phyloP scores from a whole-genome alignment of 2,797 vertebrate genomes.

The Sebastes iracundus region DNA sequence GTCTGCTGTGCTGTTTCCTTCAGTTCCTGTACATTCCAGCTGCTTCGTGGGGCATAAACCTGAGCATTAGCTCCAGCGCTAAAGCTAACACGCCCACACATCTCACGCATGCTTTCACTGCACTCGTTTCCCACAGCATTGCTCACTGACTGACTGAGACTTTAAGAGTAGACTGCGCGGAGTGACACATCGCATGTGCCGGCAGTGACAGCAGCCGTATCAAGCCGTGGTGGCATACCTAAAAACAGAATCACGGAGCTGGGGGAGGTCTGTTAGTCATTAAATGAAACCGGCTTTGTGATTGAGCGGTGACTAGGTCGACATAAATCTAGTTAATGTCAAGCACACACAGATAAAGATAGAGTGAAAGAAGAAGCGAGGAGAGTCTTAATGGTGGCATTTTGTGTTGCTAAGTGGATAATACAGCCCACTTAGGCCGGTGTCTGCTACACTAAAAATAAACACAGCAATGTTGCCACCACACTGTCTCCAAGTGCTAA shows the following conservation, averaged over 20 bases:
- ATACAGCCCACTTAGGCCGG: constrained; percentile 31
- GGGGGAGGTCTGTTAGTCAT: constrained; percentile 37
- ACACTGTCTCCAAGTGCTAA: constrained; percentile 42
- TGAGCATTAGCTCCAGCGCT: constrained; percentile 64
- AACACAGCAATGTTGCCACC: constrained; percentile 47
- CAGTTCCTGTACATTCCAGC: constrained; percentile 80
- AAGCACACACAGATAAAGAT: neutral
- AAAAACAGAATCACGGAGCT: constrained; percentile 32
- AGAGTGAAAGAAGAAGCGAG: neutral
- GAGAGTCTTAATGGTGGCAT: neutral
- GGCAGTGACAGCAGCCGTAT: constrained; percentile 51
- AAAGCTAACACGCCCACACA: constrained; percentile 78
- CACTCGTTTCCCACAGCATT: constrained; percentile 72
- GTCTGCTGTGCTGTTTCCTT: constrained; percentile 66
- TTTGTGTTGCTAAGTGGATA: constrained; percentile 42
- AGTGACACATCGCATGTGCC: constrained; percentile 70
- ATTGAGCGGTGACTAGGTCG: constrained; percentile 7
- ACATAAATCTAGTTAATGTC: neutral
- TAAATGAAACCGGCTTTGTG: constrained; percentile 24
- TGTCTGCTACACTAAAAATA: constrained; percentile 57
- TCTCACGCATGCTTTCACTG: constrained; percentile 82
- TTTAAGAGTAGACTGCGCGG: constrained; percentile 41
- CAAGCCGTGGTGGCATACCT: constrained; percentile 33
- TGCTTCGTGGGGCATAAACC: constrained; percentile 77
- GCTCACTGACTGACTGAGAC: constrained; percentile 59